Base-by-base conservation (phyloP, 2,113 vertebrate species). In the Amblyopsis rosae region DNA sequence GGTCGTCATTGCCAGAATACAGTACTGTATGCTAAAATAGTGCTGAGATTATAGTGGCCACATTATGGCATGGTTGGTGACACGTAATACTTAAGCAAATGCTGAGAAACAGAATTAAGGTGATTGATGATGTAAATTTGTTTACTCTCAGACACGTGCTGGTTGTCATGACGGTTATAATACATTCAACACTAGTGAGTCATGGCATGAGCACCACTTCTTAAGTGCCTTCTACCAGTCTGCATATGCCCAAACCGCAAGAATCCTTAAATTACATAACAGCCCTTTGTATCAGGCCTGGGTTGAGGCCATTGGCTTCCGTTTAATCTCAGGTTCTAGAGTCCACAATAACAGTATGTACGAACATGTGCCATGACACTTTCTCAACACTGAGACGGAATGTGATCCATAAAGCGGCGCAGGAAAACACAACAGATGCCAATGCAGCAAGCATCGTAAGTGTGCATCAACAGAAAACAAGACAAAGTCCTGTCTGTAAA, bases 241-340 rank as follows among this genome's bases (percentile, higher is more conserved):
- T 59, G 68, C 46, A 71, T 61, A 48, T 17, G 65, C 50, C 67
- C 64, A 70, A 76, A 55, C 84, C 84, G 76, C 84, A 87, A 85
- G 62, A 67, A 70, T 82, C 75, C 63, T 48, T 59, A 51, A 19
- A 72, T 90, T 88, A 84, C 82, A 83, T 86, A 88, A 90, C 67
- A 57, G 63, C 45, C 11, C 47, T 70, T 67, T 67, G 70, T 59
- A 77, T 55, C 19, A 5, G 56, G 9, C 56, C 19, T 9, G 59
- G 74, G 62, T 35, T 33, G 19, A 53, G 62, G 60, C 58, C 70
- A 81, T 73, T 72, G 73, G 64, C 67, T 82, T 76, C 72, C 54
- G 77, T 54, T 76, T 65, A 61, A 75, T 82, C 53, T 83, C 53
- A 48, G 51, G 70, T 67, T 66, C 50, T 9, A 12, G 62, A 0